These are phyloP conservation scores for Cervus canadensis DNA, from an alignment of 2,113 vertebrate species.

Conservation along the genomic window DNA sequence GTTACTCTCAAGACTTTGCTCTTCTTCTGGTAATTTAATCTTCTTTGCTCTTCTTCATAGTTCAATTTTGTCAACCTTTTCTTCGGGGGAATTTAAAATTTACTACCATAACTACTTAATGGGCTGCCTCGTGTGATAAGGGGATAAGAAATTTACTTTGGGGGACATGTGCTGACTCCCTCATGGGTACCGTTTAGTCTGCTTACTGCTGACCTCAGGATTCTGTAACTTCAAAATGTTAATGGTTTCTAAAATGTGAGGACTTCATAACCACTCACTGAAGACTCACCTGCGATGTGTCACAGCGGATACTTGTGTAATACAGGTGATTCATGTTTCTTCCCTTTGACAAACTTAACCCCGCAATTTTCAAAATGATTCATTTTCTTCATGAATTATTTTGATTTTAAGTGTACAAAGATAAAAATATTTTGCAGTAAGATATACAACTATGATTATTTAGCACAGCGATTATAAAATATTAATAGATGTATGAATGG, in stretches of 20 bases:
- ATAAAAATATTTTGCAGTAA: neutral
- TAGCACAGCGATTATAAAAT: neutral
- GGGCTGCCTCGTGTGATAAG: slow-evolving; percentile 69
- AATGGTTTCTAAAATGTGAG: slow-evolving; percentile 50
- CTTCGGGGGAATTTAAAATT: slow-evolving; percentile 68
- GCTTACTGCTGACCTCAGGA: slow-evolving; percentile 65
- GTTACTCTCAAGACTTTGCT: slow-evolving; percentile 55
- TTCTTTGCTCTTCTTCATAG: slow-evolving; percentile 67
- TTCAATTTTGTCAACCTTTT: slow-evolving; percentile 71
- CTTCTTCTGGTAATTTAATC: slow-evolving; percentile 69
- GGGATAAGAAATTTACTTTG: slow-evolving; percentile 70
- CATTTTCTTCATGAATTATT: neutral
- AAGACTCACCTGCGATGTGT: neutral
- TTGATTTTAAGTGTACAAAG: neutral
- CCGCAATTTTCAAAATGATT: neutral
- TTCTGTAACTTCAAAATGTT: slow-evolving; percentile 59
- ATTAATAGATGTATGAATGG: neutral
- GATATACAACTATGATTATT: neutral
- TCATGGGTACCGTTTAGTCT: slow-evolving; percentile 37
- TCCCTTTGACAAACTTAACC: neutral
- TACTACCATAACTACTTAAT: slow-evolving; percentile 65
- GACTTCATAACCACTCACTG: neutral
- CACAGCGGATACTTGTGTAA: neutral
- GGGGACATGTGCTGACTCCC: slow-evolving; percentile 58
- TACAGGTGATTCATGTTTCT: neutral